A percentile compares a stretch with the other conserved stretches of the same genome.
Conservation (phyloP, 1,140 invertebrate species). For the Caenorhabditis remanei region DNA sequence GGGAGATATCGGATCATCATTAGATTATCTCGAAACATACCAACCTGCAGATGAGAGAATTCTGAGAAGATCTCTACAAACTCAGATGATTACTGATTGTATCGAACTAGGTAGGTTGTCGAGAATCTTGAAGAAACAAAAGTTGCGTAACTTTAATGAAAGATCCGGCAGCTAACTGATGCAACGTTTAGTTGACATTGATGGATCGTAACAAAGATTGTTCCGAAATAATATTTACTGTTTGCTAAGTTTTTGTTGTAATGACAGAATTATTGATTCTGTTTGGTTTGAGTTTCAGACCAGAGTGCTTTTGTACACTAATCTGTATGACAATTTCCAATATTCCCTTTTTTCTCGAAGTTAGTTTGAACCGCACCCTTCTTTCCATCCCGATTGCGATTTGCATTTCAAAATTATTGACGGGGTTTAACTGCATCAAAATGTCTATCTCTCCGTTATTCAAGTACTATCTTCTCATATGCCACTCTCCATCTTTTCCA, state of each 20-base stretch:
- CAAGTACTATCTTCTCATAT: not conserved
- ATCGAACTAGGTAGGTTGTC: constrained; percentile 9
- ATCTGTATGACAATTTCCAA: too few relatives aligned
- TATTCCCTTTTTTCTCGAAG: too few relatives aligned
- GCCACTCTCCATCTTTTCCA: constrained; percentile 12
- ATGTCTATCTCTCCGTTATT: not conserved
- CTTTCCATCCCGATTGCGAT: not conserved
- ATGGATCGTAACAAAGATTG: not conserved
- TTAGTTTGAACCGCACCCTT: too few relatives aligned
- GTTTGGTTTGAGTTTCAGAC: too few relatives aligned
- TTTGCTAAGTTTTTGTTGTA: too few relatives aligned
- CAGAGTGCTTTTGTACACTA: too few relatives aligned
- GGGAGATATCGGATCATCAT: constrained; percentile 10
- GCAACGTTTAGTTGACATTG: not conserved
- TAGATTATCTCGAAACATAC: not conserved
- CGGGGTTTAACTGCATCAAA: not conserved
- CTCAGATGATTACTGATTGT: constrained; percentile 31
- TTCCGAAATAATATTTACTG: too few relatives aligned
- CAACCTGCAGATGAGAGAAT: not conserved
- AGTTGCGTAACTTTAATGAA: not conserved
- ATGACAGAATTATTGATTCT: too few relatives aligned
- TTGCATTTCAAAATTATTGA: constrained; percentile 32
- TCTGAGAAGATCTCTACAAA: not conserved
- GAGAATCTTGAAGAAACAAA: not conserved
- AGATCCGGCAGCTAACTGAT: not conserved